A percentile compares a stretch with the other conserved stretches of the same genome.
Evolutionary conservation across 2,888 invertebrate genomes (phyloP).

Genomic region (Sesamia inferens): DNA sequence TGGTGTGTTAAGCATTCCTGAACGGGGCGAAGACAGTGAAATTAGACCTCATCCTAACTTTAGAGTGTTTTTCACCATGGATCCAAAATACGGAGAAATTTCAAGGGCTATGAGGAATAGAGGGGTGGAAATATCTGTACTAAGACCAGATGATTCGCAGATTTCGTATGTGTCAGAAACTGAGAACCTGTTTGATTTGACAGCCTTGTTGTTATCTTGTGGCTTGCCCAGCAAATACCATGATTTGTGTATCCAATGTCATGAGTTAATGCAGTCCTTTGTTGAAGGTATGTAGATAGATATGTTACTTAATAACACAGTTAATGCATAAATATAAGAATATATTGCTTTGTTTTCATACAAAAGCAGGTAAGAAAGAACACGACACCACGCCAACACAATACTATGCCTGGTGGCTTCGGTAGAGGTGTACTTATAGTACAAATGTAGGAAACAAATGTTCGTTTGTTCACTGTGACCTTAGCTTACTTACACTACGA

Average conservation of each 20-base stretch:
- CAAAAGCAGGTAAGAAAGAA: background rate
- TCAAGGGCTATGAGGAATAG: conserved; percentile 99
- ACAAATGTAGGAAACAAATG: background rate
- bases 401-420: no score
- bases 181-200: conserved; percentile 82
- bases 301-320: background rate
- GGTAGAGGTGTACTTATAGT: background rate
- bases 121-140: conserved; percentile 95
- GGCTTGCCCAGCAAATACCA: conserved; percentile 82
- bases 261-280: conserved; percentile 83
- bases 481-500: background rate
- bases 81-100: conserved; percentile 98
- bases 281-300: conserved; percentile 81
- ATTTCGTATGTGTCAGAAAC: conserved; percentile 75
- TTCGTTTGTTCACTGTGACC: background rate
- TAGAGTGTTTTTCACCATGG: conserved; percentile 97
- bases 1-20: conserved; percentile 96
- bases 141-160: conserved; percentile 79
- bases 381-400: background rate
- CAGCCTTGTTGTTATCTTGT: conserved; percentile 81
- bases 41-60: conserved; percentile 97
- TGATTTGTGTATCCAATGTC: conserved; percentile 78
- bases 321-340: background rate
- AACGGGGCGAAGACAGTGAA: conserved; percentile 95
- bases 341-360: background rate